Evolutionary conservation across 2,113 vertebrate genomes (phyloP).

Genomic region (Oryzias curvinotus): DNA sequence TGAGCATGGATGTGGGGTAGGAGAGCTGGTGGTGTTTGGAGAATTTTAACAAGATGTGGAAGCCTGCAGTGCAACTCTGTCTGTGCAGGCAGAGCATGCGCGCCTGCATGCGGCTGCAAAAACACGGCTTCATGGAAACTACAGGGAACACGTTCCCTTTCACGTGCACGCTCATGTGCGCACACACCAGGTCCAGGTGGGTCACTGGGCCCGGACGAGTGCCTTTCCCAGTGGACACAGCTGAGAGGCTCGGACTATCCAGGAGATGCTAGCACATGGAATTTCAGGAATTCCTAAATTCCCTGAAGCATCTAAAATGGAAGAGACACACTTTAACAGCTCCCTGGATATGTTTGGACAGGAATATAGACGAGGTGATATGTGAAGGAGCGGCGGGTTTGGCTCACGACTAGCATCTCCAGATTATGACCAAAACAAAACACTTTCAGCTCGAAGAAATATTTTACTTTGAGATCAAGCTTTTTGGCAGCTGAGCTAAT

Average conservation of each 20-base stretch:
- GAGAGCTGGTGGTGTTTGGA: constrained; percentile 51
- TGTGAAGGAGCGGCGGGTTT: constrained; percentile 11
- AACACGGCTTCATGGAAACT: constrained; percentile 29
- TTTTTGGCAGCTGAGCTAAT: no score
- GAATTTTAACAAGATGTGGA: constrained; percentile 77
- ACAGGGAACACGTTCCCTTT: constrained; percentile 45
- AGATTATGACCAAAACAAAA: neutral
- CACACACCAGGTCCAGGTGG: constrained; percentile 50
- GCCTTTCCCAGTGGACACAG: constrained; percentile 64
- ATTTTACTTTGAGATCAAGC: no score
- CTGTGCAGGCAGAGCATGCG: constrained; percentile 1
- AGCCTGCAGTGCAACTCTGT: constrained; percentile 46
- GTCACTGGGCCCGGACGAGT: constrained; percentile 70
- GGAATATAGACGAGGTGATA: constrained; percentile 30
- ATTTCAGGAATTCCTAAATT: constrained; percentile 70
- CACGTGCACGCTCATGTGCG: constrained; percentile 19
- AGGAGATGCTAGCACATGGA: constrained; percentile 60
- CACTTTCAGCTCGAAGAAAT: neutral
- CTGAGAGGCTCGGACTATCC: constrained; percentile 65
- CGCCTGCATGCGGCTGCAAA: constrained; percentile 24
- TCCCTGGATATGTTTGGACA: constrained; percentile 12
- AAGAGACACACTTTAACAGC: constrained; percentile 4
- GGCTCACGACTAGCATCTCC: constrained; percentile 8
- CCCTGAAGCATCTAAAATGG: constrained; percentile 39
- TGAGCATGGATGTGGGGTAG: constrained; percentile 51